phyloP scores from a whole-genome alignment of 1,140 invertebrate species.

The Penaeus japonicus region DNA sequence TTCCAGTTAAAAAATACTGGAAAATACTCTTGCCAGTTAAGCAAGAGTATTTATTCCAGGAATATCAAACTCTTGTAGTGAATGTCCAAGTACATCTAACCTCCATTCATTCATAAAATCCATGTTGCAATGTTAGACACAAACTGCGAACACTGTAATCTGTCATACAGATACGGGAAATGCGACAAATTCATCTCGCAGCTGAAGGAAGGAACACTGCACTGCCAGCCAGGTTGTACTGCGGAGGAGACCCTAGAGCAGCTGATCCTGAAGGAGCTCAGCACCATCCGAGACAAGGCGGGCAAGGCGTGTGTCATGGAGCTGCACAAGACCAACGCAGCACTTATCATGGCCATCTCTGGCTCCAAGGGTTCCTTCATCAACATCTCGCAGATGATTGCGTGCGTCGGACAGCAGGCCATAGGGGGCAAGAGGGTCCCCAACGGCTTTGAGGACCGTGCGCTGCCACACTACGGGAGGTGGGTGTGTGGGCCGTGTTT shows the following conservation, averaged over 20 bases:
- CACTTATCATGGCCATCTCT: slow-evolving; percentile 94
- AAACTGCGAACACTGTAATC: neutral
- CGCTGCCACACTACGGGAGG: slow-evolving; percentile 91
- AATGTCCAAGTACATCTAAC: no score
- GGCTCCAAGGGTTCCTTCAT: slow-evolving; percentile 93
- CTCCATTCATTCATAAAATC: no score
- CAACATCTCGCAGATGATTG: slow-evolving; percentile 99
- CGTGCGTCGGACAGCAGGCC: slow-evolving; percentile 98
- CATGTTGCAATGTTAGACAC: neutral
- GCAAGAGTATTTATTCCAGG: no score
- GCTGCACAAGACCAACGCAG: slow-evolving; percentile 77
- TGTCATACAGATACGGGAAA: slow-evolving; percentile 76
- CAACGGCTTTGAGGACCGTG: slow-evolving; percentile 92
- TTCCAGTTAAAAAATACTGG: no score
- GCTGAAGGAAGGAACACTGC: slow-evolving; percentile 83
- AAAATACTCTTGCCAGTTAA: no score
- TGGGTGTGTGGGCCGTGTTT: slow-evolving; percentile 61
- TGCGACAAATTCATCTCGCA: slow-evolving; percentile 90
- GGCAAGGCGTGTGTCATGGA: slow-evolving; percentile 90
- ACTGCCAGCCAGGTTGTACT: slow-evolving; percentile 89
- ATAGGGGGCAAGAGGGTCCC: slow-evolving; percentile 95
- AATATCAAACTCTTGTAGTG: no score
- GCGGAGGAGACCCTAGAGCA: slow-evolving; percentile 93
- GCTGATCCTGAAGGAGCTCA: slow-evolving; percentile 89
- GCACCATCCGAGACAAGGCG: slow-evolving; percentile 94